Base-by-base conservation (phyloP, 2,888 invertebrate species). In the Sphaerophoria taeniata region DNA sequence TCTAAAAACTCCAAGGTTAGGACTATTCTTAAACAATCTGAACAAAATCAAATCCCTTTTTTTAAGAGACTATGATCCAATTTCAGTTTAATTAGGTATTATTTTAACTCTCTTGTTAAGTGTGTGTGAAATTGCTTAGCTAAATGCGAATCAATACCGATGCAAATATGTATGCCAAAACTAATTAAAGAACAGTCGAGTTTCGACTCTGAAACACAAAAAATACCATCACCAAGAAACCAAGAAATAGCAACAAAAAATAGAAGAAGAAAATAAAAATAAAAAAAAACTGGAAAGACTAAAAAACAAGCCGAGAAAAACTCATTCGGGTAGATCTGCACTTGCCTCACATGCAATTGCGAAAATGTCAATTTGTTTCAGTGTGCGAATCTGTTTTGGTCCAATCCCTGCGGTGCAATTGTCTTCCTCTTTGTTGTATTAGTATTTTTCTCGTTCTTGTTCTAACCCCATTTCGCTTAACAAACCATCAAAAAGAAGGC, bases 351-450 rank as follows among this genome's bases (percentile, higher is more conserved):
- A 72, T 82, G 76, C 71, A 82, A 82, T 82, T 82, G 81, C 72
- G 60, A 82, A 82, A 82, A 82, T 82, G 81, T 82, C 81, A 82
- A 76, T 72, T 82, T 76, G 81, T 77, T 77, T 76, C 76, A 82
- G 72, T 67, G 76, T 77, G 77, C 76, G 81, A 82, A 82, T 72
- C 14, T 60, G 60, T 82, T 55, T 34, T 53, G 60, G 69, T 43
- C 43, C 51, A 43, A 39, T 67, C 51, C 53, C 45, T 56, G 53
- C 24, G 56, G 63, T 75, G 55, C 63, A 47, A 33, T 80, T 65
- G 45, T 51, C 56, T 61, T n/a, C n/a, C n/a, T n/a, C n/a, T n/a
- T n/a, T n/a, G n/a, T n/a, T n/a, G n/a, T n/a, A n/a, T n/a, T n/a
- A n/a, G n/a, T n/a, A n/a, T 74, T 24, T 24, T 2, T 24, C 24